phyloP scores from a whole-genome alignment of 2,797 vertebrate genomes.

The Gephyroberyx darwinii region DNA sequence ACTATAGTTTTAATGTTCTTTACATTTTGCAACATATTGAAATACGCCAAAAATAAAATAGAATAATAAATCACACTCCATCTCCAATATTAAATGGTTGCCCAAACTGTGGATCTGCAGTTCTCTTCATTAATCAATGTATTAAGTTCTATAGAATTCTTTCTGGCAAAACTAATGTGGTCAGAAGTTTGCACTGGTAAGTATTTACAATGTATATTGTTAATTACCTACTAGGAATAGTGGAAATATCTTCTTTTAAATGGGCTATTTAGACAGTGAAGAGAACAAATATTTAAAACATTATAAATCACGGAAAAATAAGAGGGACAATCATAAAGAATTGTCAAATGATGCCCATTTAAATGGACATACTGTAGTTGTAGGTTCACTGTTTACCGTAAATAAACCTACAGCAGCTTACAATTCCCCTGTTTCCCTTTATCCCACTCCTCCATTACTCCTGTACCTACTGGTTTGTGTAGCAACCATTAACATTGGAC shows the following conservation, averaged over 20 bases:
- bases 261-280: slow-evolving; percentile 64
- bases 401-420: slow-evolving; percentile 28
- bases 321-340: neutral
- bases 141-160: slow-evolving; percentile 48
- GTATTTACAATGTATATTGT: slow-evolving; percentile 63
- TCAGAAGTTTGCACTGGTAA: slow-evolving; percentile 75
- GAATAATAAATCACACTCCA: slow-evolving; percentile 61
- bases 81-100: slow-evolving; percentile 81
- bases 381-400: slow-evolving; percentile 19
- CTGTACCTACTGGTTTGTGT: slow-evolving; percentile 84
- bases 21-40: neutral
- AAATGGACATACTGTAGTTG: slow-evolving; percentile 63
- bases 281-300: slow-evolving; percentile 5
- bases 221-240: slow-evolving; percentile 46
- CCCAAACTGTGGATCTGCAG: slow-evolving; percentile 68
- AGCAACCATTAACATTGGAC: slow-evolving; percentile 80
- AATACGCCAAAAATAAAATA: slow-evolving; percentile 2
- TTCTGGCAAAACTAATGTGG: slow-evolving; percentile 69
- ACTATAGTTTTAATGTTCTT: neutral
- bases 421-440: slow-evolving; percentile 27
- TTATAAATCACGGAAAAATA: slow-evolving; percentile 21
- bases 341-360: slow-evolving; percentile 64
- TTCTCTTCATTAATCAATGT: slow-evolving; percentile 56
- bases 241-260: slow-evolving; percentile 72
- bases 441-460: slow-evolving; percentile 64